These are phyloP conservation scores for Euglossa dilemma DNA, from an alignment of 1,140 invertebrate genomes.

Conservation along the genomic window DNA sequence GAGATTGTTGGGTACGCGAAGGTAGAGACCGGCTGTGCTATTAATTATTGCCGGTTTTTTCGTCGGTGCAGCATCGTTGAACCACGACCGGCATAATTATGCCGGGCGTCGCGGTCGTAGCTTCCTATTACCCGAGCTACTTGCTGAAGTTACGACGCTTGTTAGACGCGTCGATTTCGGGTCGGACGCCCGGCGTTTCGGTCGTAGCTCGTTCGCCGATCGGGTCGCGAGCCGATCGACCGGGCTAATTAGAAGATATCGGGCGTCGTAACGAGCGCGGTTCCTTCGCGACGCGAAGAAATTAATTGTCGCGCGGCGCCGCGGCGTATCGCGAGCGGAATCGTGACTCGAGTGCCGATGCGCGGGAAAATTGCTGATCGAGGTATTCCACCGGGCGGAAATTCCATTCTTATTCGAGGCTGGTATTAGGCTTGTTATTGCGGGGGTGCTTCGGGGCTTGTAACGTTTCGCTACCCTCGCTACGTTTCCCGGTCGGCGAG, in stretches of 20 bases:
- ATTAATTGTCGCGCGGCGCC: constrained; percentile 55
- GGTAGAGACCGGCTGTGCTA: not conserved
- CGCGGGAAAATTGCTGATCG: not conserved
- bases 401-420: not conserved
- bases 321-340: not conserved
- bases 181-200: constrained; percentile 16
- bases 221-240: constrained; percentile 25
- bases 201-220: constrained; percentile 6
- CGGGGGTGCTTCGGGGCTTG: too few relatives aligned
- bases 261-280: constrained; percentile 43
- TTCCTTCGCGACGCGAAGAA: constrained; percentile 48
- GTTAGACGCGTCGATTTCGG: constrained; percentile 54
- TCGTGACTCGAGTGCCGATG: constrained; percentile 9
- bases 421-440: not conserved
- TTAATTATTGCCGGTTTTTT: not conserved
- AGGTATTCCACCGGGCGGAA: not conserved
- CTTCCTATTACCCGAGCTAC: not conserved
- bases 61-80: too few relatives aligned
- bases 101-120: not conserved
- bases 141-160: constrained; percentile 55
- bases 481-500: not conserved
- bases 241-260: constrained; percentile 63
- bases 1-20: not conserved
- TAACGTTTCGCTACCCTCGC: not conserved
- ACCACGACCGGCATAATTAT: constrained; percentile 8